These are phyloP conservation scores for Nerophis ophidion DNA, from an alignment of 2,113 vertebrate species.

Conservation along the genomic window DNA sequence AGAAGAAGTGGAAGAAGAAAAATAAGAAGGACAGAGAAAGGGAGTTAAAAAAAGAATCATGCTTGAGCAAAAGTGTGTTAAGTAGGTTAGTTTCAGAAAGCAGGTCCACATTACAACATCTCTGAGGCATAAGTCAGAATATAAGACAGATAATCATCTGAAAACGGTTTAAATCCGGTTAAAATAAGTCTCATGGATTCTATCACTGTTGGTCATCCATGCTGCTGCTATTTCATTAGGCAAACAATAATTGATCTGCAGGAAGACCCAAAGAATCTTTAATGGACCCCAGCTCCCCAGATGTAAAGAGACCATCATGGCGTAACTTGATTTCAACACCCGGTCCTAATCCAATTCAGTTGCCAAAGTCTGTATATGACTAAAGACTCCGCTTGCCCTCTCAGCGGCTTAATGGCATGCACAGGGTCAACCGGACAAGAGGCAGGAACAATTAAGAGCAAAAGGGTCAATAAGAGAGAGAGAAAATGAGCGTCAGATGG, in stretches of 20 bases:
- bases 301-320: conserved; percentile 70
- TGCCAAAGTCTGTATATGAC: conserved; percentile 68
- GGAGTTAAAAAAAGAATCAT: conserved; percentile 56
- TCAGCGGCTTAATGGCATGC: conserved; percentile 69
- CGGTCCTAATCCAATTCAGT: conserved; percentile 73
- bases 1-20: conserved; percentile 25
- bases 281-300: conserved; percentile 72
- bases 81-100: conserved; percentile 51
- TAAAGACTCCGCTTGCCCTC: conserved; percentile 66
- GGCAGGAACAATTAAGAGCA: conserved; percentile 68
- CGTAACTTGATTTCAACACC: conserved; percentile 76
- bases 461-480: conserved; percentile 62
- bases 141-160: conserved; percentile 45
- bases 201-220: conserved; percentile 51
- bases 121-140: conserved; percentile 21
- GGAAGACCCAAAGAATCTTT: conserved; percentile 75
- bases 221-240: conserved; percentile 68
- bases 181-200: conserved; percentile 46
- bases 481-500: conserved; percentile 18
- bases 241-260: conserved; percentile 73
- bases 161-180: conserved; percentile 48
- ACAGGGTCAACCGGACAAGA: conserved; percentile 73
- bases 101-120: conserved; percentile 23
- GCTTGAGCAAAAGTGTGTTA: conserved; percentile 60
- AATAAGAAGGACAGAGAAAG: conserved; percentile 34